Evolutionary conservation across 1,140 invertebrate species (phyloP), one percentile per base, ranked within the genome.

Genomic region (Drosophila auraria): DNA sequence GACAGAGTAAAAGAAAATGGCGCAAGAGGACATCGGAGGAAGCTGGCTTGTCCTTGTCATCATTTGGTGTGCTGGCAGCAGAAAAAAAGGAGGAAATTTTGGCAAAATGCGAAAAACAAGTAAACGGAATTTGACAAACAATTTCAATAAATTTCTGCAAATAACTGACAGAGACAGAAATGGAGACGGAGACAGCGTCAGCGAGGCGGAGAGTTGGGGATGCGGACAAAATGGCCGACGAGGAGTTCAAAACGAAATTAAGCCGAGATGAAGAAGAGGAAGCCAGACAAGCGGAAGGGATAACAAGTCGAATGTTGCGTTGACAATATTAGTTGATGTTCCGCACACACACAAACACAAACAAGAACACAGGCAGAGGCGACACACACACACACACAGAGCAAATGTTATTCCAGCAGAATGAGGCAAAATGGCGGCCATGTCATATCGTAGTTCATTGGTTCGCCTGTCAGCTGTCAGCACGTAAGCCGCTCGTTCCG

Each of bases 121-220:
- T 90, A 86, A 89, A 86, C 87, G 86, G 86, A 89, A 89, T 89
- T 89, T 89, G 86, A 89, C 86, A 89, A 89, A 89, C 86, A 90
- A 89, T 90, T 89, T 89, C 86, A 89, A 89, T 89, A 89, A 89
- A 89, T 89, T 89, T 89, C 79, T 82, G 86, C 82, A 89, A 89
- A 89, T 90, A 90, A 90, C 74, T 82, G 86, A 86, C 71, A 59
- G 66, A 77, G 86, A 79, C 57, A 63, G 78, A 47, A 4, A 40
- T 15, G 33, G 33, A 14, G 57, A 36, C 44, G 57, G 44, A 42
- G 23, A 49, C 53, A 79, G 76, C 54, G 54, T 56, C 54, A 56
- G 54, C 54, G 54, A 40, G 45, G 38, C 44, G 27, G 42, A 33
- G 15, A 42, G 38, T 20, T 36, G 47, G 61, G 36, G 64, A 68